Evolutionary conservation across 2,797 vertebrate genomes (phyloP).

Genomic region (Enoplosus armatus): DNA sequence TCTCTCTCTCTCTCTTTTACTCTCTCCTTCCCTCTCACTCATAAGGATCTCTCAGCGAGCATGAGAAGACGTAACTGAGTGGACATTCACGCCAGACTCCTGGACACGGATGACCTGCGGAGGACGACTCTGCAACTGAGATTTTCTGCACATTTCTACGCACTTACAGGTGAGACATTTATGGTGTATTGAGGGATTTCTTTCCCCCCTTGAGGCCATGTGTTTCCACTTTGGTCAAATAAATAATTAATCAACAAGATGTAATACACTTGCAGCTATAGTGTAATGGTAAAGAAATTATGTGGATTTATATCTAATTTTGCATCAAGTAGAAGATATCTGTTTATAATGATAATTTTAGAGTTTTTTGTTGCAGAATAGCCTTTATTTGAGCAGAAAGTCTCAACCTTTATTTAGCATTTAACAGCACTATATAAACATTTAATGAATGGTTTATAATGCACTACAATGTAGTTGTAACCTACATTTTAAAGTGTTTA

Average conservation of each 20-base stretch:
- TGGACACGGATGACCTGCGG: slow-evolving; percentile 60
- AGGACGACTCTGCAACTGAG: slow-evolving; percentile 39
- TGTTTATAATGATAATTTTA: neutral
- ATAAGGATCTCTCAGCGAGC: slow-evolving; percentile 63
- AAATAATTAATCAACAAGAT: slow-evolving; percentile 18
- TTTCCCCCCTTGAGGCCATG: neutral
- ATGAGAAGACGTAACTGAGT: slow-evolving; percentile 71
- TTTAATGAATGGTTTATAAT: slow-evolving; percentile 1
- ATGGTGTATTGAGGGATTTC: neutral
- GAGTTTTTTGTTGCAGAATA: neutral
- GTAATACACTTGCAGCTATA: neutral
- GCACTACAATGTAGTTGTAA: neutral
- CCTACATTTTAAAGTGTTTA: neutral
- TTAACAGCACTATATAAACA: neutral
- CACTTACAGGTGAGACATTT: slow-evolving; percentile 74
- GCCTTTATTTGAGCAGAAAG: neutral
- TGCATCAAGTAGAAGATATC: neutral
- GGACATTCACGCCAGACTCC: slow-evolving; percentile 55
- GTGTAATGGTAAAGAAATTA: neutral
- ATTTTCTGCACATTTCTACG: slow-evolving; percentile 53
- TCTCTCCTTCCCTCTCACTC: slow-evolving; percentile 44
- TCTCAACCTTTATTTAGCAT: neutral
- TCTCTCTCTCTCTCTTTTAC: slow-evolving; percentile 26
- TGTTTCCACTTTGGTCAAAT: neutral
- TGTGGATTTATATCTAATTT: neutral